phyloP scores from a whole-genome alignment of 2,113 vertebrate genomes.

The Bolborhynchus lineola region DNA sequence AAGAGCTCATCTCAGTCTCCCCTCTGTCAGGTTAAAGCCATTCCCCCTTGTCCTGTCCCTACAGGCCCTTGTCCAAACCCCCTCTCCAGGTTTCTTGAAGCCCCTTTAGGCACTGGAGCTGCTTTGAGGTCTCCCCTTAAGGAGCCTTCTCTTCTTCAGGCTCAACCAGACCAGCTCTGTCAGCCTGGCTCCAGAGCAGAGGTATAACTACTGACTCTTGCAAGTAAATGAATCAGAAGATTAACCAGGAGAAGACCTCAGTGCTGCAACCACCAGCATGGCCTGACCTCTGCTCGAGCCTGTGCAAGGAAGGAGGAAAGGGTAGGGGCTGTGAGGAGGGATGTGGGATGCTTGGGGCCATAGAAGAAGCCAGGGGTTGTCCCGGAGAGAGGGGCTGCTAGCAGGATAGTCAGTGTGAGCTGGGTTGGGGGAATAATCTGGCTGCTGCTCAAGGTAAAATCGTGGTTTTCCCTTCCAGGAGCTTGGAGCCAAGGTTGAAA shows the following conservation, averaged over 20 bases:
- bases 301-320: not conserved
- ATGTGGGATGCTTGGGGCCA: fast-evolving
- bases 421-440: not conserved
- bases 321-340: not conserved
- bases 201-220: not conserved
- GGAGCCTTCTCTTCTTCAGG: no score
- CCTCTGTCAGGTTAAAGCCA: no score
- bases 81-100: no score
- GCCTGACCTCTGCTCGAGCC: not conserved
- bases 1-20: no score
- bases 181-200: no score
- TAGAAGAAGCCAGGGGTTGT: not conserved
- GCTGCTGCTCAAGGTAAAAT: slow-evolving; percentile 2
- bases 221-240: not conserved
- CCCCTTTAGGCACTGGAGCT: no score
- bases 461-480: not conserved
- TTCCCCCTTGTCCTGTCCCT: no score
- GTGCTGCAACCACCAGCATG: not conserved
- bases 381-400: not conserved
- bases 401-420: not conserved
- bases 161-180: no score
- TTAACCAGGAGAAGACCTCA: not conserved
- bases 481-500: slow-evolving; percentile 2
- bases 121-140: no score
- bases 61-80: no score